Percentiles rank a stretch among this genome's conserved stretches.
Conservation (phyloP, 2,797 vertebrate species). For the Salmo trutta region DNA sequence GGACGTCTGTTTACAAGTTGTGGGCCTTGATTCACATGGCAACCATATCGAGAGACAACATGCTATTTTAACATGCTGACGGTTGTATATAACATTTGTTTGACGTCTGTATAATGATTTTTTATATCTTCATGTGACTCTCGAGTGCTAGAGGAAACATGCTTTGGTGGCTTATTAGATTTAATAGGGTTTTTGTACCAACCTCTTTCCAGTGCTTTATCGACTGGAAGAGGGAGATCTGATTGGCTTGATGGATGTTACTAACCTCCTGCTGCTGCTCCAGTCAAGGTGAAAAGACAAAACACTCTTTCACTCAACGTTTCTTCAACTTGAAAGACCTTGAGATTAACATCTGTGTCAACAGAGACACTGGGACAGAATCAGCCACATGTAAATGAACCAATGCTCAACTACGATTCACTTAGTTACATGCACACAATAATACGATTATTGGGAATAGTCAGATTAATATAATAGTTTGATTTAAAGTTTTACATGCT, state of each 20-base stretch:
- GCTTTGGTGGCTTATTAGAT: background rate
- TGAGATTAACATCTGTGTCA: conserved; percentile 30
- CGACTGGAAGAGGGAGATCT: background rate
- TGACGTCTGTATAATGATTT: too few relatives aligned
- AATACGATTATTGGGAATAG: too few relatives aligned
- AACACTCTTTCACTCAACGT: conserved; percentile 30
- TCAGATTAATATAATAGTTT: too few relatives aligned
- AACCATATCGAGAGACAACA: too few relatives aligned
- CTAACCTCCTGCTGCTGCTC: conserved; percentile 4
- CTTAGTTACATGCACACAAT: too few relatives aligned
- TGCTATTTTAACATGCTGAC: too few relatives aligned
- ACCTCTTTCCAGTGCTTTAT: background rate
- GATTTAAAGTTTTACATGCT: too few relatives aligned
- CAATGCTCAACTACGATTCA: background rate
- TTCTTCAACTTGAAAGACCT: conserved; percentile 31
- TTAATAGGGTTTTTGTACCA: background rate
- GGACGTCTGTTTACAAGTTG: background rate
- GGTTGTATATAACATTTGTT: too few relatives aligned
- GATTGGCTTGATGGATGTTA: conserved; percentile 16
- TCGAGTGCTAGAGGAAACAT: background rate
- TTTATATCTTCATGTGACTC: too few relatives aligned
- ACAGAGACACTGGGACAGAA: background rate
- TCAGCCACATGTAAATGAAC: background rate
- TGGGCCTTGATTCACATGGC: background rate
- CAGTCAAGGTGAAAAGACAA: conserved; percentile 41